phyloP scores from a whole-genome alignment of 92 coral and sea anemone species.

The Zoanthus solanderi region DNA sequence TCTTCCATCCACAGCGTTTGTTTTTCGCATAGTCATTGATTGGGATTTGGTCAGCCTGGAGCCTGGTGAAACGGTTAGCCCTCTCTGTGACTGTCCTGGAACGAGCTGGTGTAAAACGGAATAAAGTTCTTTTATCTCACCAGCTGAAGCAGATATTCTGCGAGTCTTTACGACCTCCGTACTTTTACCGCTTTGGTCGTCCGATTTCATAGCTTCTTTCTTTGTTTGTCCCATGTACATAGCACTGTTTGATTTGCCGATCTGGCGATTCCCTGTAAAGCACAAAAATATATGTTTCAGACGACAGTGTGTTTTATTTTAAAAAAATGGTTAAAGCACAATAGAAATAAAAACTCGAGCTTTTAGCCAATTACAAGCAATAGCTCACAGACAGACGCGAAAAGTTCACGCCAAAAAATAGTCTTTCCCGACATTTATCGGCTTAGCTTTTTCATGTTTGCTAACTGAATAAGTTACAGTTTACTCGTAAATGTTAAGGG shows the following conservation, averaged over 20 bases:
- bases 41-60: constrained; percentile 38
- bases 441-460: background rate
- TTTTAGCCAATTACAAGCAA: too few species aligned
- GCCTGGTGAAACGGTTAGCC: background rate
- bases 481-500: background rate
- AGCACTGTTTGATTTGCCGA: constrained; percentile 39
- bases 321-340: background rate
- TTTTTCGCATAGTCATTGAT: constrained; percentile 33
- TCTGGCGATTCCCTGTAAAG: constrained; percentile 43
- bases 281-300: background rate
- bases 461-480: background rate
- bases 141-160: constrained; percentile 80
- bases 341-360: too few species aligned
- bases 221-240: constrained; percentile 32
- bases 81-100: constrained; percentile 50
- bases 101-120: constrained; percentile 86
- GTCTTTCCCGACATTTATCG: too few species aligned
- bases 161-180: constrained; percentile 57
- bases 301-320: background rate
- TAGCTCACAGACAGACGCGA: too few species aligned
- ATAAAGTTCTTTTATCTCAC: constrained; percentile 74
- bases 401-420: too few species aligned
- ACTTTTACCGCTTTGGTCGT: constrained; percentile 38
- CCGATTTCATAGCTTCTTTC: constrained; percentile 3
- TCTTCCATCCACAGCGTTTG: background rate